Evolutionary conservation across 1,140 invertebrate species (phyloP), one percentile per base, ranked within the genome.

Genomic region (Melitaea cinxia): DNA sequence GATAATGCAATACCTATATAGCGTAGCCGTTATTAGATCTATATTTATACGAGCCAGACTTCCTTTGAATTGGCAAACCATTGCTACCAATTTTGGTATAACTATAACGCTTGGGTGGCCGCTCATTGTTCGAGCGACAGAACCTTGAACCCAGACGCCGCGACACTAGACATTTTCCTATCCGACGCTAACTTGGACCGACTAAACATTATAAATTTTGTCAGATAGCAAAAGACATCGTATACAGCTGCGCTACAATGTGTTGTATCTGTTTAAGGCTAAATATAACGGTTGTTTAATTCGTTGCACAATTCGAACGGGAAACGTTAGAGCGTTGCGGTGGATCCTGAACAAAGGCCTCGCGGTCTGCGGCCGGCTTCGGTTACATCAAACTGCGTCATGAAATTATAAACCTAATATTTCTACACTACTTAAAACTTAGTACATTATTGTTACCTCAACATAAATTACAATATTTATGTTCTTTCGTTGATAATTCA

Each of bases 71-170:
- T 30, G 24, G 49, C 49, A 52, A 15, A 17, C 42, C 21, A 12
- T 23, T 28, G n/a, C 2, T n/a, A 10, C 49, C 49, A 2, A 9
- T 30, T 52, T 28, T 30, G 26, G 49, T 6, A 17, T 30, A 15
- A 5, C 26, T 47, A n/a, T 0, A 15, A 17, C n/a, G 56, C 14
- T 15, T 56, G 49, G 55, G 54, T 50, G 63, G 60, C 19, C 50
- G 52, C 55, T 47, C 63, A 66, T 66, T 69, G 66, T 65, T 64
- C 49, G 49, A 57, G 49, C 37, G 37, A 15, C 47, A 10, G 49
- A 19, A 42, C 50, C 60, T 63, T 63, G 52, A 55, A 24, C 35
- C 23, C 28, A 26, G 60, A 30, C 28, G 37, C 6, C 45, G 19
- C 21, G 37, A n/a, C 37, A 17, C 6, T 23, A 5, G 9, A 17